Conservation (phyloP, 2,888 invertebrate species). For the Unio pictorum region DNA sequence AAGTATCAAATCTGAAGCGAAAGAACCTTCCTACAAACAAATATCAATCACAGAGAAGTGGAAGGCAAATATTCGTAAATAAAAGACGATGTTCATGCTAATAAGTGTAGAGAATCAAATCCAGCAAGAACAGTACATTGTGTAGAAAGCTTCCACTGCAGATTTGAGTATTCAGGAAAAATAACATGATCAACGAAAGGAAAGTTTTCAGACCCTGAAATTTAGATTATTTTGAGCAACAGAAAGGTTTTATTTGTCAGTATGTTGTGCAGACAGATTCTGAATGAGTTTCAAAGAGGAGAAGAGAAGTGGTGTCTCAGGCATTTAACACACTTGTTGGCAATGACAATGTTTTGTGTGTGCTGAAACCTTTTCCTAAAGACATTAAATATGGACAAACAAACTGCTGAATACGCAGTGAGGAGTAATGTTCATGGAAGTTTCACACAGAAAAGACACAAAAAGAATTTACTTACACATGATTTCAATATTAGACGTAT, state of each 20-base stretch:
- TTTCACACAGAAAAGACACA: conserved; percentile 7
- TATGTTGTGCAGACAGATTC: conserved; percentile 11
- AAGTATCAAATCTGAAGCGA: no score
- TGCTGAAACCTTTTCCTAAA: conserved; percentile 29
- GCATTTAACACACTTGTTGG: not conserved
- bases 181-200: conserved; percentile 10
- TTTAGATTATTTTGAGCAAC: conserved; percentile 28
- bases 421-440: conserved; percentile 13
- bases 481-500: conserved; percentile 9
- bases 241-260: conserved; percentile 32
- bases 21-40: no score
- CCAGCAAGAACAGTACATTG: no score
- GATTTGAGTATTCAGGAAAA: no score
- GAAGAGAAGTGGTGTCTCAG: conserved; percentile 13
- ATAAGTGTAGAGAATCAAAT: no score
- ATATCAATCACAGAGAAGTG: no score
- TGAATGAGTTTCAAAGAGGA: conserved; percentile 1
- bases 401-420: conserved; percentile 30
- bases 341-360: not conserved
- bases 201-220: conserved; percentile 33
- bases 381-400: conserved; percentile 32
- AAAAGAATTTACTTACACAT: conserved; percentile 5
- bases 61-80: no score
- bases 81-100: no score
- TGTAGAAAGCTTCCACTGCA: no score